Evolutionary conservation across 2,113 vertebrate genomes (phyloP), one percentile per base, ranked within the genome.

Genomic region (Lanius ludovicianus): DNA sequence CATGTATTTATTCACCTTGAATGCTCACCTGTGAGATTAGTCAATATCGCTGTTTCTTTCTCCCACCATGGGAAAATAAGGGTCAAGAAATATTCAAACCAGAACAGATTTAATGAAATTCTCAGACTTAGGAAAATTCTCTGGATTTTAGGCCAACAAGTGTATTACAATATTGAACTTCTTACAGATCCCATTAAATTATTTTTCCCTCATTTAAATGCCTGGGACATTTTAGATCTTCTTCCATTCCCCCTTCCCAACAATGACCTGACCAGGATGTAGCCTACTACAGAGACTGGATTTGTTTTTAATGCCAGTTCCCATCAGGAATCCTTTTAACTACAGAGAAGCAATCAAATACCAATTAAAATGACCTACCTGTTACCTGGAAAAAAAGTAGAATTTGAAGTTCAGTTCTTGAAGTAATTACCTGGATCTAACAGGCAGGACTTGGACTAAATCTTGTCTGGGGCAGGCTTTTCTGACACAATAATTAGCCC

Each of bases 271-370:
- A 64, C n/a, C 46, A 91, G 23, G 16, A 65, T 42, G 17, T 39
- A 65, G 42, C 12, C 49, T 88, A 35, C 17, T 73, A 35, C 23
- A 77, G 41, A 73, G 76, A 60, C 17, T 25, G 76, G 70, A 52
- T 87, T 75, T 84, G 89, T 71, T 92, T 93, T 53, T 88, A 94
- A 92, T 88, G 39, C 50, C 70, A 62, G 13, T 73, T 93, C 83
- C 53, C 25, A 55, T 83, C 53, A 90, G 52, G 63, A 88, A 88
- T 76, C n/a, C n/a, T 84, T 95, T 70, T 67, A 92, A 86, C 55
- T 59, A 65, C 31, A 81, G 83, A 86, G 55, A 84, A 81, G 33
- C 9, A 80, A 80, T 47, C 23, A 88, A 93, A 69, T 64, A 91
- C 47, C 67, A 82, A 46, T 80, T 88, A 86, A 88, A 88, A 46